Conservation (phyloP, 2,888 invertebrate species). For the Cynaeus angustus region DNA sequence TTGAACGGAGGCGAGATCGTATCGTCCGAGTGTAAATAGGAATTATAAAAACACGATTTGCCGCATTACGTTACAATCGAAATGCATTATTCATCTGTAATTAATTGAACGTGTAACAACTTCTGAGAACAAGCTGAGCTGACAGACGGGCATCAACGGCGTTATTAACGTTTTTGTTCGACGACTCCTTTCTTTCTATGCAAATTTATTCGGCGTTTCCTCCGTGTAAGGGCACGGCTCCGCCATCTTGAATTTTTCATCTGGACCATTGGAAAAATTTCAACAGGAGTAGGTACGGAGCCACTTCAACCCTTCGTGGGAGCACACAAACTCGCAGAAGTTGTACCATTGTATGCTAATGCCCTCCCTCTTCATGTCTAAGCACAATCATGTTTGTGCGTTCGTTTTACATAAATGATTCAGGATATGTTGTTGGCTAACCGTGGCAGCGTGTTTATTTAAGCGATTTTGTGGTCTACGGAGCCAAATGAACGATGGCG, state of each 20-base stretch:
- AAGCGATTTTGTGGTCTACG: constrained; percentile 42
- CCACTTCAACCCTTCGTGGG: background rate
- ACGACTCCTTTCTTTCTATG: constrained; percentile 36
- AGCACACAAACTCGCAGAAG: constrained; percentile 8
- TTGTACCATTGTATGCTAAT: constrained; percentile 44
- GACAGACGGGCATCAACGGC: constrained; percentile 42
- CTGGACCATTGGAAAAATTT: background rate
- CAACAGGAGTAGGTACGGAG: background rate
- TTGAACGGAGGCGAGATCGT: constrained; percentile 25
- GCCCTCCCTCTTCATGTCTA: constrained; percentile 30
- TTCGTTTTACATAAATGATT: constrained; percentile 43
- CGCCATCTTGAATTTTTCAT: constrained; percentile 1
- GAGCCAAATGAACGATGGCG: constrained; percentile 42
- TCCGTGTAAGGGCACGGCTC: background rate
- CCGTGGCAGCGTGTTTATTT: constrained; percentile 38
- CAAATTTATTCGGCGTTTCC: constrained; percentile 33
- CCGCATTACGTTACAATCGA: constrained; percentile 43
- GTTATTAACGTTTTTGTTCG: constrained; percentile 45
- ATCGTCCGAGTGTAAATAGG: constrained; percentile 28
- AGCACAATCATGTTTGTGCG: constrained; percentile 40
- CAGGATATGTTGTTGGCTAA: constrained; percentile 43
- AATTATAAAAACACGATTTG: constrained; percentile 45
- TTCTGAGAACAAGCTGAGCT: constrained; percentile 40
- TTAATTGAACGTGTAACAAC: constrained; percentile 47
- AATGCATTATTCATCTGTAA: constrained; percentile 42